Conservation (phyloP, 2,113 vertebrate species). For the Emydocephalus ijimae region DNA sequence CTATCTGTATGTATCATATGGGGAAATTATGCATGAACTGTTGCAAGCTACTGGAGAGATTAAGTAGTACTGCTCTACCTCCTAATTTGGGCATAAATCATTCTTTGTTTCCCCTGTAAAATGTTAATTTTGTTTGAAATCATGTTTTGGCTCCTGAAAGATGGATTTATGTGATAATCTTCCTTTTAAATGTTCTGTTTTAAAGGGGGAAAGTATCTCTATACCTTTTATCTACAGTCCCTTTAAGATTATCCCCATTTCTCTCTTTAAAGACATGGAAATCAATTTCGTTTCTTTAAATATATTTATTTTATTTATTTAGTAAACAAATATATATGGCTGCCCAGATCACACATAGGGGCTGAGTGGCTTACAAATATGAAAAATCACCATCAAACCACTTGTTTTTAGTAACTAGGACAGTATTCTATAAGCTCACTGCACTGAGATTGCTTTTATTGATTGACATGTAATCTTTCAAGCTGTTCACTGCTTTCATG, state of each 20-base stretch:
- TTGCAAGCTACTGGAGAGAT: neutral
- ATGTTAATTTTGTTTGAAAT: neutral
- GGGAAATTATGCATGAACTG: neutral
- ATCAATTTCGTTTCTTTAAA: neutral
- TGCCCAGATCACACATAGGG: neutral
- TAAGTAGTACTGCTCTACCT: neutral
- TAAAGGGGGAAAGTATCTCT: neutral
- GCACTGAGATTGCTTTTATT: conserved; percentile 16
- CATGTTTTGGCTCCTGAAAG: neutral
- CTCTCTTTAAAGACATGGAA: neutral
- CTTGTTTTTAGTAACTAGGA: neutral
- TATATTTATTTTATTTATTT: neutral
- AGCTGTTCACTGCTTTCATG: conserved; percentile 26
- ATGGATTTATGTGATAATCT: neutral
- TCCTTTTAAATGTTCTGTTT: conserved; percentile 7
- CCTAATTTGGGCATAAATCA: neutral
- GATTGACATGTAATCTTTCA: conserved; percentile 18
- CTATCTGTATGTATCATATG: neutral
- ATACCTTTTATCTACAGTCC: neutral
- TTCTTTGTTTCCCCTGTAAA: neutral
- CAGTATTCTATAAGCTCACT: neutral
- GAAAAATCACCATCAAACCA: neutral
- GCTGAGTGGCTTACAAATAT: neutral
- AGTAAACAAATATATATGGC: neutral
- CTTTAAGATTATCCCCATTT: neutral